A percentile compares a stretch with the other conserved stretches of the same genome.
Evolutionary conservation across 2,113 vertebrate genomes (phyloP).

Genomic region (Oncorhynchus clarkii): DNA sequence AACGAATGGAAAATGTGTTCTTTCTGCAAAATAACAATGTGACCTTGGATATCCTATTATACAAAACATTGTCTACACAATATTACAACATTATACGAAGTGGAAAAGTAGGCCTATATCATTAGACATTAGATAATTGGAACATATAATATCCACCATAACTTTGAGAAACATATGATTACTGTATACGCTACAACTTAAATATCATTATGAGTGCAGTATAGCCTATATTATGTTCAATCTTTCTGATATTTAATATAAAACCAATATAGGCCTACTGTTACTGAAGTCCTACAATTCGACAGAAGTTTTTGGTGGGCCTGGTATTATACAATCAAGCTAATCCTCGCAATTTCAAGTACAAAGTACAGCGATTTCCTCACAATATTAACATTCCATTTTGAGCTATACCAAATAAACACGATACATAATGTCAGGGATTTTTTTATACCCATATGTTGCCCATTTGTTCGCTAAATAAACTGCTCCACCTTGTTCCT

Average conservation of each 20-base stretch:
- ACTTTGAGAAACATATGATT: not conserved
- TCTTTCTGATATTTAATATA: not conserved
- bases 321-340: not conserved
- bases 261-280: too few relatives aligned
- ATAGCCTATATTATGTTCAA: not conserved
- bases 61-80: not conserved
- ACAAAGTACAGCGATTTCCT: slow-evolving; percentile 40
- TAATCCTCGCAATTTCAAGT: slow-evolving; percentile 49
- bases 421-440: slow-evolving; percentile 33
- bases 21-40: slow-evolving; percentile 38
- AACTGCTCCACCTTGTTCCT: slow-evolving; percentile 57
- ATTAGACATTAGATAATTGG: not conserved
- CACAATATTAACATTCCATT: slow-evolving; percentile 60
- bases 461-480: slow-evolving; percentile 50
- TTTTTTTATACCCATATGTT: slow-evolving; percentile 62
- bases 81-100: not conserved
- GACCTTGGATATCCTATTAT: slow-evolving; percentile 68
- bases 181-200: not conserved
- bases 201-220: not conserved
- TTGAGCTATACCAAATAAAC: slow-evolving; percentile 56
- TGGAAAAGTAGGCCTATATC: not conserved
- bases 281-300: slow-evolving; percentile 1
- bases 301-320: slow-evolving; percentile 31
- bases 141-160: not conserved
- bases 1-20: not conserved